Base-by-base conservation (phyloP, 2,113 vertebrate genomes). In the Galemys pyrenaicus region DNA sequence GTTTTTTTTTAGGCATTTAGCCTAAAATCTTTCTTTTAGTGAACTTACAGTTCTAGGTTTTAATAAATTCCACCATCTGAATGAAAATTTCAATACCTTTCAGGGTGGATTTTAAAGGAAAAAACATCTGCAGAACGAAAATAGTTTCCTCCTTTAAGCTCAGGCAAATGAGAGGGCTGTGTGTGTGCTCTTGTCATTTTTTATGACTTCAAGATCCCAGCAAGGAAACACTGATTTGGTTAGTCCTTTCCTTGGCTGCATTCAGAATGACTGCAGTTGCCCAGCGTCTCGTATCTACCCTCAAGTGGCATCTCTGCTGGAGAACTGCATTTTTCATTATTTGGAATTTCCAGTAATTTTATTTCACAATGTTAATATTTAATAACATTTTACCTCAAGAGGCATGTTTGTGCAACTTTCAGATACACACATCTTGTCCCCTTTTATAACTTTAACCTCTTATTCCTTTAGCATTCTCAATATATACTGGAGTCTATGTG, bases 291-390 rank as follows among this genome's bases (percentile, higher is more conserved):
- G 1, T 64, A 24, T 67, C 75, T 81, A 71, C 35, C 83, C 94
- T 84, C 84, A 9, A 79, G 84, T 37, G 92, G 87, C 37, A 54
- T 62, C 37, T 91, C 75, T 67, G 83, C 83, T 74, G 73, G 83
- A 81, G 75, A 92, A n/a, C 9, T 12, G 20, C 24, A 82, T 81
- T 94, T 97, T 95, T 95, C 71, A 96, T 97, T 96, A 95, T 93
- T 95, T 95, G 93, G 89, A 60, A 26, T 92, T 91, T 95, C 84
- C 65, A 65, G 7, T 92, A 94, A 95, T 95, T 96, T 97, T 94
- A 93, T 89, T 92, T 94, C 89, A 74, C 89, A 80, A 89, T 73
- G 82, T 94, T 96, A 95, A 97, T 95, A 94, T 96, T 96, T 96
- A 92, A 96, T 94, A 94, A 75, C 58, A 87, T 56, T n/a, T 83